Conservation (phyloP, 2,797 vertebrate species). For the Propithecus deckenii region DNA sequence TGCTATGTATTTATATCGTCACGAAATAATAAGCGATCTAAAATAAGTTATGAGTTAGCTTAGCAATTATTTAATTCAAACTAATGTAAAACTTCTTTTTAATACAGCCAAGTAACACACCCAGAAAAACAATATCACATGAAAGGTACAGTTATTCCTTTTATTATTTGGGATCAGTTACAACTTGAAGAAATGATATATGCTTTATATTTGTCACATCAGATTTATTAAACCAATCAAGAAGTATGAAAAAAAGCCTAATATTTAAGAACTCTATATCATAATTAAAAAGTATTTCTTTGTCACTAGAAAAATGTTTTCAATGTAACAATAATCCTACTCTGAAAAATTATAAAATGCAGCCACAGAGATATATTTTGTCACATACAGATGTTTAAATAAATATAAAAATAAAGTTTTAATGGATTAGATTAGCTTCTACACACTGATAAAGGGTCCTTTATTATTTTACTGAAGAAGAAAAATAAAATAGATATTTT, state of each 20-base stretch:
- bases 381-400: constrained; percentile 63
- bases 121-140: constrained; percentile 29
- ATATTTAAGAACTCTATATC: not conserved
- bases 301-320: constrained; percentile 55
- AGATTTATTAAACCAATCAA: constrained; percentile 13
- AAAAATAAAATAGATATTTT: not conserved
- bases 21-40: constrained; percentile 7
- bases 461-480: not conserved
- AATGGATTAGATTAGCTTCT: constrained; percentile 29
- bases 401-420: constrained; percentile 75
- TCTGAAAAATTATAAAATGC: constrained; percentile 52
- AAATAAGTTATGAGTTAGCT: not conserved
- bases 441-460: not conserved
- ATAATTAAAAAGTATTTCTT: constrained; percentile 16
- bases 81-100: not conserved
- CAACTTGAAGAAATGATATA: constrained; percentile 54
- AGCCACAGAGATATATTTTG: constrained; percentile 59
- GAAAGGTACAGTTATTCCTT: constrained; percentile 10
- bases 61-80: constrained; percentile 37
- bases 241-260: constrained; percentile 29
- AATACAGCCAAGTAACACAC: constrained; percentile 37
- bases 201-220: constrained; percentile 1
- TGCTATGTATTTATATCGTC: not conserved
- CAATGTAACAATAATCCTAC: constrained; percentile 25
- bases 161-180: constrained; percentile 36